Evolutionary conservation across 2,797 vertebrate species (phyloP).

Genomic region (Myoxocephalus aenaeus): DNA sequence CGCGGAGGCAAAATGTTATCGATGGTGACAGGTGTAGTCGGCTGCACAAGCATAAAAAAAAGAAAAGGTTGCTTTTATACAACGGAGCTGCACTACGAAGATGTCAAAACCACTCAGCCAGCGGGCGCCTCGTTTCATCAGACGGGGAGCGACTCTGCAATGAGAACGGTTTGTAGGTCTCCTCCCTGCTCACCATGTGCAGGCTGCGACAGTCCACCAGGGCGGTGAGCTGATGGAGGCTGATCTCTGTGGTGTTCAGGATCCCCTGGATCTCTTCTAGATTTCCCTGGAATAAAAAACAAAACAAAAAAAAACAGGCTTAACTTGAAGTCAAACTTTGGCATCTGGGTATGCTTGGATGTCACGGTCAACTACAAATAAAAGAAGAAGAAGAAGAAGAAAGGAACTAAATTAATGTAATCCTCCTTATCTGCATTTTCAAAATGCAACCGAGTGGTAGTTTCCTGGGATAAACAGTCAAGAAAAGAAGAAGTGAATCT

Average conservation of each 20-base stretch:
- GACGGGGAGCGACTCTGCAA: slow-evolving; percentile 10
- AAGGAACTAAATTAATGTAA: not conserved
- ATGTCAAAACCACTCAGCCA: slow-evolving; percentile 51
- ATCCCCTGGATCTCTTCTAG: slow-evolving; percentile 92
- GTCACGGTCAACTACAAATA: not conserved
- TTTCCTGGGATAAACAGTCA: slow-evolving; percentile 11
- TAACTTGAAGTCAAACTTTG: slow-evolving; percentile 17
- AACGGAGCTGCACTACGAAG: slow-evolving; percentile 39
- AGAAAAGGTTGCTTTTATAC: slow-evolving; percentile 30
- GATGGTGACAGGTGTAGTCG: slow-evolving; percentile 60
- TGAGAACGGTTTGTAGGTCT: slow-evolving; percentile 9
- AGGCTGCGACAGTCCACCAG: slow-evolving; percentile 98
- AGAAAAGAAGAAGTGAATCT: not conserved
- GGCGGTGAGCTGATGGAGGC: slow-evolving; percentile 96
- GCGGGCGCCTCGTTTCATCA: not conserved
- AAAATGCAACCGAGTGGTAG: not conserved
- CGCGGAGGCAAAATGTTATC: slow-evolving; percentile 46
- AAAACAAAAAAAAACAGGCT: slow-evolving; percentile 24
- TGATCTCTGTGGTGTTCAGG: slow-evolving; percentile 93
- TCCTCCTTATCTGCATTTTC: not conserved
- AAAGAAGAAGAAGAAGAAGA: not conserved
- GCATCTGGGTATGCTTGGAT: not conserved
- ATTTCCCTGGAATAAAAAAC: slow-evolving; percentile 81
- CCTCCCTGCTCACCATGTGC: slow-evolving; percentile 90
- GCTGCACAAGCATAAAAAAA: slow-evolving; percentile 45